Evolutionary conservation across 2,888 invertebrate genomes (phyloP).

Genomic region (Adineta ricciae): DNA sequence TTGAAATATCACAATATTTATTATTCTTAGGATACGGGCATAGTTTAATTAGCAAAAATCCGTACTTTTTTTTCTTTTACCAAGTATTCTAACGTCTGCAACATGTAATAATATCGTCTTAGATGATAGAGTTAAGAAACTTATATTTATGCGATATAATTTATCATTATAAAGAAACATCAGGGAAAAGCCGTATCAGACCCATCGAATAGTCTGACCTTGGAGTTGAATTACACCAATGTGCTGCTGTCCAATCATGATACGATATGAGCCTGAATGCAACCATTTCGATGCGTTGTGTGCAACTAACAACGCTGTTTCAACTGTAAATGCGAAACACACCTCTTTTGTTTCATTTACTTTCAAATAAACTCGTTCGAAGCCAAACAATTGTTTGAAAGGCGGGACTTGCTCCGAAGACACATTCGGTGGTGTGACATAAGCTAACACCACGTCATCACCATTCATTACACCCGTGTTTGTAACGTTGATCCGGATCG

Average conservation of each 20-base stretch:
- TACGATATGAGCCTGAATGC: background rate
- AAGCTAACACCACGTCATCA: background rate
- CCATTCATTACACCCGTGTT: background rate
- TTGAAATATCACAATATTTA: no score
- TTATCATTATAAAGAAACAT: no score
- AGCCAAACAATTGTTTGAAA: background rate
- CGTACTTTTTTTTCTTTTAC: no score
- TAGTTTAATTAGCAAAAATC: no score
- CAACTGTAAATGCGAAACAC: background rate
- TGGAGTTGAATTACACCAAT: background rate
- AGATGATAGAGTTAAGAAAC: no score
- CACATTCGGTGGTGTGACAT: background rate
- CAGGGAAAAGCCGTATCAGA: background rate
- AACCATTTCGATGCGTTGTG: background rate
- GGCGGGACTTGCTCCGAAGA: background rate
- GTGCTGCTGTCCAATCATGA: background rate
- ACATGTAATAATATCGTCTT: no score
- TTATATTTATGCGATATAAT: no score
- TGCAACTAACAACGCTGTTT: background rate
- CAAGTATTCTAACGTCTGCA: no score
- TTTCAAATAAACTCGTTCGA: background rate
- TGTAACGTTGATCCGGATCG: background rate
- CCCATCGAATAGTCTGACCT: background rate
- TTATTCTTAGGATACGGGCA: no score
- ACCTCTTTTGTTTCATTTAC: background rate